A percentile compares a stretch with the other conserved stretches of the same genome.
These are phyloP conservation scores for Syrista parreyssii DNA, from an alignment of 2,888 invertebrate species.

Conservation along the genomic window DNA sequence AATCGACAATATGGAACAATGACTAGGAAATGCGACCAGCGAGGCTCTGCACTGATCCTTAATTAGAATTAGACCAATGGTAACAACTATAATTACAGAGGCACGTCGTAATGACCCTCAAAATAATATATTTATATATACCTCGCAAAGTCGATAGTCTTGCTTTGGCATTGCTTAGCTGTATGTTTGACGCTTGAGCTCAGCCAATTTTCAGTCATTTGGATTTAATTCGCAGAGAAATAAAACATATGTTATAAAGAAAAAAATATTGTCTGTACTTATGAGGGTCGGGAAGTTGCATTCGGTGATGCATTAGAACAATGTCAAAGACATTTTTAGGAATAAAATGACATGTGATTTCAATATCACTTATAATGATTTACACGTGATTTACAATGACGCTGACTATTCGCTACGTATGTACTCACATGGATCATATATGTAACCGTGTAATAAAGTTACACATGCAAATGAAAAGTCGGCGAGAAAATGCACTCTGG, in stretches of 20 bases:
- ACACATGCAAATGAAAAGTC: too few relatives aligned
- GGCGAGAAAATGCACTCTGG: too few relatives aligned
- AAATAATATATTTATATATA: neutral
- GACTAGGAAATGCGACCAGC: slow-evolving; percentile 33
- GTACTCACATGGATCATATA: too few relatives aligned
- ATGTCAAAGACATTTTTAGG: too few relatives aligned
- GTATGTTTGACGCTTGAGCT: neutral
- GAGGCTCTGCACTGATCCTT: slow-evolving; percentile 36
- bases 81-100: slow-evolving; percentile 42
- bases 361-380: too few relatives aligned
- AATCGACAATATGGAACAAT: slow-evolving; percentile 38
- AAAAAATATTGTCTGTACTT: too few relatives aligned
- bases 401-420: too few relatives aligned
- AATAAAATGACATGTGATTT: too few relatives aligned
- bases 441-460: too few relatives aligned
- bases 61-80: slow-evolving; percentile 49
- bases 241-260: neutral
- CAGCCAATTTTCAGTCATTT: neutral
- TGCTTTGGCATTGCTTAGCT: neutral
- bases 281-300: too few relatives aligned
- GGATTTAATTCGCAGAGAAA: neutral
- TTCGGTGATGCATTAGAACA: too few relatives aligned
- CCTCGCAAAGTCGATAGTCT: neutral
- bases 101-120: slow-evolving; percentile 12
- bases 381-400: too few relatives aligned